A percentile compares a stretch with the other conserved stretches of the same genome.
phyloP scores from a whole-genome alignment of 2,888 invertebrate species.

The Melipona beecheii region DNA sequence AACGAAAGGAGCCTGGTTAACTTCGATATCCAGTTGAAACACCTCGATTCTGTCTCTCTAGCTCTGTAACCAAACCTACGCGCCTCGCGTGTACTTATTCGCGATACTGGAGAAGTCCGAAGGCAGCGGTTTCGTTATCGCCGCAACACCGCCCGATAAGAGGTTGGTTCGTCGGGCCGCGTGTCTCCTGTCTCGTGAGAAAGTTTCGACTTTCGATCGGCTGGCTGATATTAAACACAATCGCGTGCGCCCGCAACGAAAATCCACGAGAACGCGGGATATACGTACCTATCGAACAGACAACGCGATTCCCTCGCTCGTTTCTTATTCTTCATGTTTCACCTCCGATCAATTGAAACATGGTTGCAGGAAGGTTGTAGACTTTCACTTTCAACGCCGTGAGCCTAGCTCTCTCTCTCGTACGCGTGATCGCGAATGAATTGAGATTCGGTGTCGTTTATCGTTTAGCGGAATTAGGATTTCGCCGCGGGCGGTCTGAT shows the following conservation, averaged over 20 bases:
- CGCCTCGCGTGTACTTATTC: neutral
- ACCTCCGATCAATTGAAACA: constrained; percentile 10
- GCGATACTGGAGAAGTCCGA: constrained; percentile 43
- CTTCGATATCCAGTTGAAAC: too few species aligned
- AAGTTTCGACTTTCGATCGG: constrained; percentile 56
- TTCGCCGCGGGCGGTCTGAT: neutral
- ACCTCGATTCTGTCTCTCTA: too few species aligned
- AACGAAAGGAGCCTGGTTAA: too few species aligned
- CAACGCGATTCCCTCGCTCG: neutral
- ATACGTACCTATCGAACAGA: neutral
- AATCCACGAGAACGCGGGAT: neutral
- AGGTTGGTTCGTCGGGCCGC: constrained; percentile 35
- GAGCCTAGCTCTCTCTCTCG: neutral
- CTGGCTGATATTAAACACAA: constrained; percentile 28
- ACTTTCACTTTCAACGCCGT: constrained; percentile 21
- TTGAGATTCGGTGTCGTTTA: constrained; percentile 7
- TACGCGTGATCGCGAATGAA: neutral
- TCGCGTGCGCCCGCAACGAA: constrained; percentile 14
- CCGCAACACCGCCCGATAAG: constrained; percentile 51
- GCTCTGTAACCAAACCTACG: too few species aligned
- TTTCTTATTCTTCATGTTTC: constrained; percentile 1
- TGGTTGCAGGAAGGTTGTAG: neutral
- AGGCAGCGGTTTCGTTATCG: constrained; percentile 62
- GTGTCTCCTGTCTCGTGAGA: constrained; percentile 63
- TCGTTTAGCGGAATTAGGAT: constrained; percentile 2